Evolutionary conservation across 2,888 invertebrate species (phyloP).

Genomic region (Orthosia cruda): DNA sequence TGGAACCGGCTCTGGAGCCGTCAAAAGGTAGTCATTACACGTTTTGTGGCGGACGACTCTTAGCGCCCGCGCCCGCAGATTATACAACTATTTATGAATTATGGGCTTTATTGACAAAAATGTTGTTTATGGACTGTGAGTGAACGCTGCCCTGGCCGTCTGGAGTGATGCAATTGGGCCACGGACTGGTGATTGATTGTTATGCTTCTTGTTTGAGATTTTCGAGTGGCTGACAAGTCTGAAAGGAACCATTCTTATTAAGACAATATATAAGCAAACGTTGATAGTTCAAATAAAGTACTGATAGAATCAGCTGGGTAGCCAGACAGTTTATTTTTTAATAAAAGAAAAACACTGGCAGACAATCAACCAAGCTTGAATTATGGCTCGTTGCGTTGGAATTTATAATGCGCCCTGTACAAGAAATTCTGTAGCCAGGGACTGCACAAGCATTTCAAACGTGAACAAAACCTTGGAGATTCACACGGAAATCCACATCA

Average conservation of each 20-base stretch:
- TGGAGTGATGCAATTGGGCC: constrained; percentile 39
- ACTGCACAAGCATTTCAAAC: constrained; percentile 44
- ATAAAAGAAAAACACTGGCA: constrained; percentile 29
- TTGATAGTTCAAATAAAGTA: constrained; percentile 35
- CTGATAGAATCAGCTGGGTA: constrained; percentile 36
- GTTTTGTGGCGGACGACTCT: constrained; percentile 88
- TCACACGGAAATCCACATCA: constrained; percentile 61
- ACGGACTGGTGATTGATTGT: constrained; percentile 62
- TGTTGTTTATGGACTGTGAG: constrained; percentile 55
- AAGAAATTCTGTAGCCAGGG: constrained; percentile 33
- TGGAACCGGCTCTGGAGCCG: constrained; percentile 91
- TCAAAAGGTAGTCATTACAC: constrained; percentile 91
- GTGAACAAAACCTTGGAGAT: constrained; percentile 44
- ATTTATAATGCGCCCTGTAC: constrained; percentile 43
- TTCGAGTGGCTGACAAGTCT: constrained; percentile 38
- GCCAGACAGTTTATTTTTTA: constrained; percentile 29
- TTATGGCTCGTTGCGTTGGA: constrained; percentile 42
- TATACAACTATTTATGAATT: constrained; percentile 82
- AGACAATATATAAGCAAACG: constrained; percentile 27
- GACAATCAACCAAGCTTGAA: constrained; percentile 40
- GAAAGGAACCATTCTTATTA: constrained; percentile 32
- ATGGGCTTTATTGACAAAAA: constrained; percentile 74
- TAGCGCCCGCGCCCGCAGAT: constrained; percentile 88
- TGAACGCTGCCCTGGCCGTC: constrained; percentile 32
- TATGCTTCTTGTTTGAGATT: constrained; percentile 39